Percentiles rank a stretch among this genome's conserved stretches.
These are phyloP conservation scores for Philereme transversata DNA, from an alignment of 2,888 invertebrate genomes.

Conservation along the genomic window DNA sequence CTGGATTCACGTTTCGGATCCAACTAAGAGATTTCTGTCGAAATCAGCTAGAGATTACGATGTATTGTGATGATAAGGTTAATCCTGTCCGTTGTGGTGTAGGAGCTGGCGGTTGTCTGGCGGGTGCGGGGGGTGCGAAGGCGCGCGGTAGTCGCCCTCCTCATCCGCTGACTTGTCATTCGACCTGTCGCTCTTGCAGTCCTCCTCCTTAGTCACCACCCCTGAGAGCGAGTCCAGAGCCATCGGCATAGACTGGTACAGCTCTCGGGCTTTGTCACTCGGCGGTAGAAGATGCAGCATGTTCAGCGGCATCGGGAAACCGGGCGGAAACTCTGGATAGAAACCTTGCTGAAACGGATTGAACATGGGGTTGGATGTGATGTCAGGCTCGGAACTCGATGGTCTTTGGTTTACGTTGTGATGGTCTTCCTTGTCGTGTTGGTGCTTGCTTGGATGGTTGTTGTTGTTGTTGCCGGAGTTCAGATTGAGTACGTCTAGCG, in stretches of 20 bases:
- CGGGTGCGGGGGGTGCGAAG: slow-evolving; percentile 84
- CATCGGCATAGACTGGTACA: slow-evolving; percentile 82
- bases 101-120: slow-evolving; percentile 86
- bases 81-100: slow-evolving; percentile 93
- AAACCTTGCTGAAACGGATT: slow-evolving; percentile 92
- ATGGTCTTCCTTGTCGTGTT: slow-evolving; percentile 80
- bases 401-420: slow-evolving; percentile 81
- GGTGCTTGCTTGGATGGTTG: slow-evolving; percentile 77
- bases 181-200: slow-evolving; percentile 86
- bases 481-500: slow-evolving; percentile 88
- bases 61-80: slow-evolving; percentile 53
- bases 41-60: slow-evolving; percentile 36
- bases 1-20: slow-evolving; percentile 58
- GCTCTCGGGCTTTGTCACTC: slow-evolving; percentile 88
- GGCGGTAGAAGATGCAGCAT: slow-evolving; percentile 94
- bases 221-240: slow-evolving; percentile 83
- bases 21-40: slow-evolving; percentile 21
- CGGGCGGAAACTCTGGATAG: slow-evolving; percentile 92
- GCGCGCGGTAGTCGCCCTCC: slow-evolving; percentile 78
- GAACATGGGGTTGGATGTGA: slow-evolving; percentile 87
- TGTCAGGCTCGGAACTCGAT: slow-evolving; percentile 87
- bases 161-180: slow-evolving; percentile 86
- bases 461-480: slow-evolving; percentile 85
- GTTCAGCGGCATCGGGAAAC: slow-evolving; percentile 92
- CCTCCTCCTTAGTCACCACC: slow-evolving; percentile 82